Evolutionary conservation across 2,797 vertebrate species (phyloP), one percentile per base, ranked within the genome.

Genomic region (Cyprinodon diabolis): DNA sequence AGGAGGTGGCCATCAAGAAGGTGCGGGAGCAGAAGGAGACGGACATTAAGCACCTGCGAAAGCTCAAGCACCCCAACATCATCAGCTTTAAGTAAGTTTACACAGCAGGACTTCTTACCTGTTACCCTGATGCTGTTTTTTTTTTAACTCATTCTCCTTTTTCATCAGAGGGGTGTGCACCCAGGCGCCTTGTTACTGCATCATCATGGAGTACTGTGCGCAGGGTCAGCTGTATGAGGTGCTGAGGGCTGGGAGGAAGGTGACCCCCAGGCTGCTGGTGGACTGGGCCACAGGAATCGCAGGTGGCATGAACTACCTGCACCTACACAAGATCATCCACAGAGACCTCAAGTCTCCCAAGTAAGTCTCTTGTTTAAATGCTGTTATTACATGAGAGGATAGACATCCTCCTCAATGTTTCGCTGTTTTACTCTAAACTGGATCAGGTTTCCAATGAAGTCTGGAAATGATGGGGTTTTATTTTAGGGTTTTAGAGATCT

Each of bases 1-100:
- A 99, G 85, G 98, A 99, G 76, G 98, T 99, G 84, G 98, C 98
- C 89, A 99, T 99, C 94, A 99, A 99, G 94, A 99, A 99, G 90
- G 98, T 99, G 88, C 94, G 98, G 66, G 98, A 99, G 69, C 98
- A 99, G 92, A 99, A 98, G 49, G 98, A 99, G 93, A 99, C 98
- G 0, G 98, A 99, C 87, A 99, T 99, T 88, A 99, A 99, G 89
- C 98, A 96, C 90, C 90, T 99, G 89, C 90, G 98, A 81, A 99
- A 99, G 76, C 94, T 99, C 88, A 99, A 98, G 86, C 98, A 99
- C 81, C 98, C 98, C 62, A 99, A 99, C 92, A 97, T 99, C 92
- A 99, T 99, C 75, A 96, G 96, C 15, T 99, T 99, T 93, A 99
- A 98, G 98, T 99, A 94, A 74, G 96, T 94, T 25, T 4, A 5